Conservation (phyloP, 2,888 invertebrate species). For the Peribatodes rhomboidaria region DNA sequence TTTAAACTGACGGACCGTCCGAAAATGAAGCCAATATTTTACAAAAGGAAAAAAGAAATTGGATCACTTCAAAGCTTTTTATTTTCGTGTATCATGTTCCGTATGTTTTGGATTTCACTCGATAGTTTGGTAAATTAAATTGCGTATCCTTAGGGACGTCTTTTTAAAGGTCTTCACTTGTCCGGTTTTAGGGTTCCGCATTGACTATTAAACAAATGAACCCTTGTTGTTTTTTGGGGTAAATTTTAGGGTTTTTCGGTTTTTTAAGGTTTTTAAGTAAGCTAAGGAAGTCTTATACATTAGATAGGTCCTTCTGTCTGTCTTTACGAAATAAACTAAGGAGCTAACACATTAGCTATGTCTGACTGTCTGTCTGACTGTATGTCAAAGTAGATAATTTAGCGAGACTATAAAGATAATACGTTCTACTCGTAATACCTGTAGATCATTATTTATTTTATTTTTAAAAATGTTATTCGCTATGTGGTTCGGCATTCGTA, state of each 20-base stretch:
- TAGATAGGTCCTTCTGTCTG: no score
- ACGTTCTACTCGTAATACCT: no score
- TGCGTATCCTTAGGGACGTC: slow-evolving; percentile 66
- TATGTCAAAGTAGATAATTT: no score
- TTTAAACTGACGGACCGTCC: slow-evolving; percentile 51
- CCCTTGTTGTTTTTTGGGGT: neutral
- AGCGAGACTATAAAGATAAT: no score
- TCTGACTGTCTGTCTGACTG: no score
- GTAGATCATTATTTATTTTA: no score
- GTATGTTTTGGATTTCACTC: slow-evolving; percentile 83
- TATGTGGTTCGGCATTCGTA: no score
- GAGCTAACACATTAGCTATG: no score
- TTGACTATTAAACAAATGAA: neutral
- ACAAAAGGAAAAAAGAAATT: slow-evolving; percentile 61
- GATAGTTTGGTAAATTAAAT: slow-evolving; percentile 81
- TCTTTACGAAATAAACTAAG: no score
- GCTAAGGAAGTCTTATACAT: no score
- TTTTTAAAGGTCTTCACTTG: slow-evolving; percentile 81
- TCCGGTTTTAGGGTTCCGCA: slow-evolving; percentile 57
- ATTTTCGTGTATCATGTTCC: slow-evolving; percentile 68
- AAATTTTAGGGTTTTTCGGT: neutral
- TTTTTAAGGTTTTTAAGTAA: no score
- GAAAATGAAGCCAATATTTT: slow-evolving; percentile 70
- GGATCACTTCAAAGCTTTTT: slow-evolving; percentile 80
- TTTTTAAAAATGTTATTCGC: no score